Conservation (phyloP, 2,888 invertebrate genomes). For the Biston betularia region DNA sequence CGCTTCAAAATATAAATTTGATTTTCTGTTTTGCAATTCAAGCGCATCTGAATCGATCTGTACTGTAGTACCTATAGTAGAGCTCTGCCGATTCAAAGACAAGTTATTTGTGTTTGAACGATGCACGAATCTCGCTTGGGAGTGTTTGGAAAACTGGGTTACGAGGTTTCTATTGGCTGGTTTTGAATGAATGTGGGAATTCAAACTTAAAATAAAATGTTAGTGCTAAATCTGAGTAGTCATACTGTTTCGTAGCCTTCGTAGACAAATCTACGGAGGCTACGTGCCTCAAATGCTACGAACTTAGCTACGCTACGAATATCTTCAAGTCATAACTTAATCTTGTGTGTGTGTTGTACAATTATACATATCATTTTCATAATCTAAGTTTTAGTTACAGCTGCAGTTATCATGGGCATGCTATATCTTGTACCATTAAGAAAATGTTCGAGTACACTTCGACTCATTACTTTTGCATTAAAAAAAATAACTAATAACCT, state of each 20-base stretch:
- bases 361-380: no score
- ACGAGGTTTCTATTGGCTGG: constrained; percentile 9
- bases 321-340: neutral
- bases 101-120: constrained; percentile 31
- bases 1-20: neutral
- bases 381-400: no score
- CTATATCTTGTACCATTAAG: no score
- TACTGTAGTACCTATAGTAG: neutral
- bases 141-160: constrained; percentile 28
- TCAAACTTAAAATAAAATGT: neutral
- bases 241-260: neutral
- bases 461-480: no score
- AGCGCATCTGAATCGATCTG: neutral
- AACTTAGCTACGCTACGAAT: neutral
- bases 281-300: constrained; percentile 9
- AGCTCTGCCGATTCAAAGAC: constrained; percentile 9
- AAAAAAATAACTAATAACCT: no score
- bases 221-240: neutral
- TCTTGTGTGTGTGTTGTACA: no score
- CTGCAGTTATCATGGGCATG: no score
- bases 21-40: neutral
- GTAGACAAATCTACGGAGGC: constrained; percentile 7
- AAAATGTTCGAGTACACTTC: no score
- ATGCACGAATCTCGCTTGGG: constrained; percentile 24
- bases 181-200: constrained; percentile 3